Evolutionary conservation across 2,888 invertebrate genomes (phyloP), one percentile per base, ranked within the genome.

Genomic region (Acanthopleura granulata): DNA sequence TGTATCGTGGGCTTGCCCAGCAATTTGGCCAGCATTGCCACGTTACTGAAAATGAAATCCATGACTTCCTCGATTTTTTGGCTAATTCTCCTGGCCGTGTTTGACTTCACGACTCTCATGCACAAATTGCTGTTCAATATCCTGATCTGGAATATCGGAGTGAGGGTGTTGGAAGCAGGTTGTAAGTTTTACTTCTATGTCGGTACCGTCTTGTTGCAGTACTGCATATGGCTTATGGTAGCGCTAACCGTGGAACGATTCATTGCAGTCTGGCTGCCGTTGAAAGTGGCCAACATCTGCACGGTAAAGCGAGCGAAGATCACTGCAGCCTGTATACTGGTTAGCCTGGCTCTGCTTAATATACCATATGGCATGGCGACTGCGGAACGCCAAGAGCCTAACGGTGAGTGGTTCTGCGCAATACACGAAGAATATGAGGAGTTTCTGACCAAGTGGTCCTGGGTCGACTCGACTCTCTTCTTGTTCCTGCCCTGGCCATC

Each of bases 191-290:
- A 62, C 22, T 62, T 62, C 62, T 62, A 62, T 22, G 12, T 62
- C 62, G 25, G n/a, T 22, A 18, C 62, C 25, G 12, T 62, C n/a
- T 22, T 62, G 11, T 12, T 62, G n/a, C 15, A 62, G 14, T 62
- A 62, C 22, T 62, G 16, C 15, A 62, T 62, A 62, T 62, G 62
- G 62, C 62, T 62, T 12, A 62, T 62, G n/a, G 62, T 62, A 22
- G 25, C 62, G 11, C 62, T 62, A 15, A 62, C 62, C 62, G 25
- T 62, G n/a, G 62, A 62, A 22, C 14, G 62, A 62, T 22, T 62
- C 25, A 62, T 62, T 22, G 62, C 62, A 15, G 62, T 62, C 12
- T 62, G 62, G 62, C 25, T 62, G 12, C 62, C 62, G 15, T 22
- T 62, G 12, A 62, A 22, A 62, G 62, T 62, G 62, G 25, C n/a